These are phyloP conservation scores for Caenorhabditis sp. DNA, from an alignment of 2,888 invertebrate species.

Conservation along the genomic window DNA sequence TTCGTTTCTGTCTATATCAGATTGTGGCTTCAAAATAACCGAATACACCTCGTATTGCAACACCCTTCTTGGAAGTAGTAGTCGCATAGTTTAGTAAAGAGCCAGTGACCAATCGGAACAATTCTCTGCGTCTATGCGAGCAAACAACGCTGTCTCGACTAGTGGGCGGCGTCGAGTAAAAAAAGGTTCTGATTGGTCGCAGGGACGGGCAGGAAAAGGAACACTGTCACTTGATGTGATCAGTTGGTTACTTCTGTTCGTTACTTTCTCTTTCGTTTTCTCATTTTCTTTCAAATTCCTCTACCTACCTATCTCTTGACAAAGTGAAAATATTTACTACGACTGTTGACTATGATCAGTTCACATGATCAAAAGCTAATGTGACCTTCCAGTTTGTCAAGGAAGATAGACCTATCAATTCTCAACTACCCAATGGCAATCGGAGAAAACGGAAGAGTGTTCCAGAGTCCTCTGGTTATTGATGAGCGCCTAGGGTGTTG, in stretches of 20 bases:
- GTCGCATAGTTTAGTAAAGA: neutral
- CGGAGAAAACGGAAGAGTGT: conserved; percentile 13
- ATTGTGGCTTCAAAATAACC: no score
- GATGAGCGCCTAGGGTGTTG: conserved; percentile 40
- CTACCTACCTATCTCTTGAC: conserved; percentile 14
- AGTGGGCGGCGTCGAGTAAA: conserved; percentile 19
- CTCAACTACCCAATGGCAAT: neutral
- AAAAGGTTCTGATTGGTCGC: conserved; percentile 46
- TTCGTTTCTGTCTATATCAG: conserved; percentile 1
- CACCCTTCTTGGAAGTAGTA: neutral
- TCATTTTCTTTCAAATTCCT: conserved; percentile 26
- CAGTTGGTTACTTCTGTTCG: conserved; percentile 33
- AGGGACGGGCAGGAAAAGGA: neutral
- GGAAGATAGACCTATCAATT: conserved; percentile 3
- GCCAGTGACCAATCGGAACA: conserved; percentile 17
- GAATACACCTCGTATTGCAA: neutral
- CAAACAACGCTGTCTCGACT: neutral
- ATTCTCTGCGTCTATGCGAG: conserved; percentile 40
- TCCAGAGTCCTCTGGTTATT: conserved; percentile 36
- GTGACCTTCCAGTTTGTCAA: conserved; percentile 23
- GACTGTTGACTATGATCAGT: conserved; percentile 19
- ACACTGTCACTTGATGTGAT: conserved; percentile 34
- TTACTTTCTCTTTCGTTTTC: conserved; percentile 17
- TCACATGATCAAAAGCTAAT: conserved; percentile 22
- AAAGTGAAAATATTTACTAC: conserved; percentile 7